phyloP scores from a whole-genome alignment of 2,888 invertebrate species.

The Caenorhabditis uteleia region DNA sequence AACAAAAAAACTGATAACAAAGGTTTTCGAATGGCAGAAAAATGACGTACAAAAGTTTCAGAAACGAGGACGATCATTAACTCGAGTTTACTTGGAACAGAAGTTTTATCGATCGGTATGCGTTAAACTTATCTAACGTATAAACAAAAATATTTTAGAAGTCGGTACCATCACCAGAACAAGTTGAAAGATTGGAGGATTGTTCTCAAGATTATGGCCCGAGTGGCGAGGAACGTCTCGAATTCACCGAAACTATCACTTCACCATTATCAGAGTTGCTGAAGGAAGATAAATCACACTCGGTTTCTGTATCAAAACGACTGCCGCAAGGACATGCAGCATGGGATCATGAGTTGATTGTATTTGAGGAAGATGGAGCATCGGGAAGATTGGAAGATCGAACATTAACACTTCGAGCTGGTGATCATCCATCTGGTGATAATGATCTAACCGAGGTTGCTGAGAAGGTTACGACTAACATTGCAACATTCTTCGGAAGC shows the following conservation, averaged over 20 bases:
- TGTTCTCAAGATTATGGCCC: constrained; percentile 6
- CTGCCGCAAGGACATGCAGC: constrained; percentile 18
- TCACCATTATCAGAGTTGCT: constrained; percentile 29
- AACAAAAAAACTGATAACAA: too few relatives aligned
- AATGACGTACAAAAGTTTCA: neutral
- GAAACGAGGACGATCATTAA: constrained; percentile 37
- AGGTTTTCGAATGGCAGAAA: too few relatives aligned
- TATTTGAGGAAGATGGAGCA: constrained; percentile 27
- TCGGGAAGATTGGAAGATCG: constrained; percentile 26
- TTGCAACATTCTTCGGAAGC: constrained; percentile 22
- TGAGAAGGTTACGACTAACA: constrained; percentile 4
- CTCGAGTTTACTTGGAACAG: constrained; percentile 44
- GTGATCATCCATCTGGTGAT: constrained; percentile 22
- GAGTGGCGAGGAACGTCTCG: constrained; percentile 30
- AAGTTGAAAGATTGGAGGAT: constrained; percentile 1
- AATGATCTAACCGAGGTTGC: constrained; percentile 31
- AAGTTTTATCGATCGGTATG: constrained; percentile 34
- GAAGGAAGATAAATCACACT: constrained; percentile 34
- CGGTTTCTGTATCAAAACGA: constrained; percentile 7
- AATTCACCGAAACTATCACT: constrained; percentile 38
- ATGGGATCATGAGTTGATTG: constrained; percentile 27
- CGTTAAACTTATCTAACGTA: neutral
- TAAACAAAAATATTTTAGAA: constrained; percentile 1
- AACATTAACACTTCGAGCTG: constrained; percentile 19
- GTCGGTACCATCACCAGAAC: neutral